Evolutionary conservation across 92 coral and sea anemone species (phyloP).

Genomic region (Porites divaricata): DNA sequence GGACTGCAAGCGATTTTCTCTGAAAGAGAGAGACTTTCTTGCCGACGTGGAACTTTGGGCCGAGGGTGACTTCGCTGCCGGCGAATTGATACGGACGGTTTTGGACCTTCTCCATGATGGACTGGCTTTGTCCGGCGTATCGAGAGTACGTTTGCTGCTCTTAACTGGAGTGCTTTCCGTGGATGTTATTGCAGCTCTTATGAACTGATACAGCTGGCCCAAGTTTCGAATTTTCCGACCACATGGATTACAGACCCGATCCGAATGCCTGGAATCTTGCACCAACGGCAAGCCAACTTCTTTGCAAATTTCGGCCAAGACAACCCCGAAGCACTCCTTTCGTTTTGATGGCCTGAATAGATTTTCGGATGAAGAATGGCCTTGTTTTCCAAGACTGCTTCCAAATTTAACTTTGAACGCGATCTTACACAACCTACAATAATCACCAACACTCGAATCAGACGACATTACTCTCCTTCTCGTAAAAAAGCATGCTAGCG

Average conservation of each 20-base stretch:
- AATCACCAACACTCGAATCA: constrained; percentile 37
- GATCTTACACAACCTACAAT: no score
- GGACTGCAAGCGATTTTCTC: neutral
- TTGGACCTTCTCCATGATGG: constrained; percentile 54
- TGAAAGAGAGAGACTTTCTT: neutral
- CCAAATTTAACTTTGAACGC: no score
- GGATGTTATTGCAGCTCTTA: no score
- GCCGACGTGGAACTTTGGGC: neutral
- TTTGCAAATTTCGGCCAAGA: constrained; percentile 23
- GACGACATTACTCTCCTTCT: constrained; percentile 27
- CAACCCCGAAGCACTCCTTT: no score
- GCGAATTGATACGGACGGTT: constrained; percentile 22
- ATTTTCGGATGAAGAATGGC: no score
- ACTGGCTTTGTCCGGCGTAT: constrained; percentile 42
- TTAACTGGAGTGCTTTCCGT: no score
- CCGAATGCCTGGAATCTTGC: constrained; percentile 20
- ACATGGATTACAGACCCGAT: constrained; percentile 59
- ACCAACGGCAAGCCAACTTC: constrained; percentile 36
- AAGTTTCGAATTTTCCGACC: no score
- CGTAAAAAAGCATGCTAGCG: neutral
- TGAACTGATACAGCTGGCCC: no score
- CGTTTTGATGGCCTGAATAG: no score
- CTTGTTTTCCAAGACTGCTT: no score
- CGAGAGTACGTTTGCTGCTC: no score
- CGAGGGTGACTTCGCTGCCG: constrained; percentile 25